A percentile compares a stretch with the other conserved stretches of the same genome.
Conservation (phyloP, 2,797 vertebrate genomes). For the Nothura maculosa region DNA sequence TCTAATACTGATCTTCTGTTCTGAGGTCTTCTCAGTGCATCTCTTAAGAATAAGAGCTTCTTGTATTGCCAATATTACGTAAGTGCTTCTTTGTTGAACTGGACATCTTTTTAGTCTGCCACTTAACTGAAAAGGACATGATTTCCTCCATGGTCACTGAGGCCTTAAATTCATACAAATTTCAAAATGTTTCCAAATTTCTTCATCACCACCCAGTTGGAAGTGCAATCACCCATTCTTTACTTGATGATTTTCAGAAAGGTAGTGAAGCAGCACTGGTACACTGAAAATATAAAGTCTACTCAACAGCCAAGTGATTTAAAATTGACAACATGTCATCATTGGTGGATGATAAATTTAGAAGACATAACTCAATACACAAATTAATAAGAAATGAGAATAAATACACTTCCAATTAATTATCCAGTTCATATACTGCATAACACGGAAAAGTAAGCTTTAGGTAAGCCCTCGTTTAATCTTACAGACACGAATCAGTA, state of each 20-base stretch:
- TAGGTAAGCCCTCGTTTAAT: background rate
- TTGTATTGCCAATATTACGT: background rate
- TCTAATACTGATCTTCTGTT: background rate
- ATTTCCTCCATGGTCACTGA: background rate
- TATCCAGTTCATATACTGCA: background rate
- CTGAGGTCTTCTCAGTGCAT: background rate
- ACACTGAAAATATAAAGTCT: background rate
- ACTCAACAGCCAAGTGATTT: background rate
- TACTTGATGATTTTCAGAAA: background rate
- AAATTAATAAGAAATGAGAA: background rate
- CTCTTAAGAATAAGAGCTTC: background rate
- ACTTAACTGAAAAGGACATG: background rate
- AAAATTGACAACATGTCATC: background rate
- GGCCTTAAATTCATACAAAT: background rate
- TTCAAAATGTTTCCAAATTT: background rate
- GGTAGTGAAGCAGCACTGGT: background rate
- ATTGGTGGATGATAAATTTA: background rate
- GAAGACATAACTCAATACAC: background rate
- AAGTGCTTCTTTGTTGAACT: background rate
- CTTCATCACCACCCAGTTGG: background rate
- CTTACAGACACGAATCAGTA: background rate
- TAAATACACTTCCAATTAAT: background rate
- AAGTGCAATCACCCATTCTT: background rate
- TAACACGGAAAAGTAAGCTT: background rate
- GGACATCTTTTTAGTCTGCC: background rate